phyloP scores from a whole-genome alignment of 2,113 vertebrate species.

The Corvus hawaiiensis region DNA sequence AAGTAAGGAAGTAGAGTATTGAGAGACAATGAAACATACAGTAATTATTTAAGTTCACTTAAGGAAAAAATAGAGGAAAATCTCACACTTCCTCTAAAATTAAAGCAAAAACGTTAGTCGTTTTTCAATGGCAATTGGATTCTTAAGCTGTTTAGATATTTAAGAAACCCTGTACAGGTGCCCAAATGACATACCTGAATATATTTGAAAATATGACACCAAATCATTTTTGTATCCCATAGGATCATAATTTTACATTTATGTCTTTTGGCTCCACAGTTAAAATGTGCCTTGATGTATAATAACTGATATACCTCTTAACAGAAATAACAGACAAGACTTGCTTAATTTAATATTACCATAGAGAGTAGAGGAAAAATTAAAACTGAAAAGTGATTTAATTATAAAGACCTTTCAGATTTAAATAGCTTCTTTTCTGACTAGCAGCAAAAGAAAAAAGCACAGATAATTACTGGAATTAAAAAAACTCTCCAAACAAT shows the following conservation, averaged over 20 bases:
- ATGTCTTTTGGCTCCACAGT: not conserved
- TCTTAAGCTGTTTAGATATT: not conserved
- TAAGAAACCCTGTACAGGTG: not conserved
- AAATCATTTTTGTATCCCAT: not conserved
- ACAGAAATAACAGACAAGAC: constrained; percentile 10
- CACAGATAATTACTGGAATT: not conserved
- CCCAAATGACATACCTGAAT: not conserved
- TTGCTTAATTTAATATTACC: constrained; percentile 20
- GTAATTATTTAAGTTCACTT: not conserved
- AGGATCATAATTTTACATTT: not conserved
- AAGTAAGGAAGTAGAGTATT: not conserved
- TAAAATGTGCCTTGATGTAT: not conserved
- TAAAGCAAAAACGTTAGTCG: not conserved
- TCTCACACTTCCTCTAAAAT: not conserved
- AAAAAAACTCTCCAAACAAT: not conserved
- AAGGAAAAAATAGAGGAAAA: not conserved
- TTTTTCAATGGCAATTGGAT: not conserved
- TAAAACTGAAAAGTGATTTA: constrained; percentile 42
- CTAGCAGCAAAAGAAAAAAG: not conserved
- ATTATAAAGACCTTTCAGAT: constrained; percentile 27
- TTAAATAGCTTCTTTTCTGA: constrained; percentile 35
- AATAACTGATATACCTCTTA: not conserved
- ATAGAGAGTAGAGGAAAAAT: not conserved
- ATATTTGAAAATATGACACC: not conserved
- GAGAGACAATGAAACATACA: not conserved